These are phyloP conservation scores for Phasia obesa DNA, from an alignment of 2,888 invertebrate genomes.

Conservation along the genomic window DNA sequence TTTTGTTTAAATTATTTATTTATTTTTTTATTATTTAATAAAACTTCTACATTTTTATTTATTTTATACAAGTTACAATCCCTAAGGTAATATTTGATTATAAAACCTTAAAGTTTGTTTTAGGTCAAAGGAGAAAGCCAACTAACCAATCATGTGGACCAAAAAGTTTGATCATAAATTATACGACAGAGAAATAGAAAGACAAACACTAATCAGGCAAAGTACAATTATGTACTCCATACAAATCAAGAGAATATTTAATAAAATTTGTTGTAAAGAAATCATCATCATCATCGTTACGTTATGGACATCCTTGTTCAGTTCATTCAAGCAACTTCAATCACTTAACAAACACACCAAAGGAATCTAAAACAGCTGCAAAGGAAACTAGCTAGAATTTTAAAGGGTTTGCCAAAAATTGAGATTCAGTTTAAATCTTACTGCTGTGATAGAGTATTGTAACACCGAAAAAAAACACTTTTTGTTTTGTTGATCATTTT, in stretches of 20 bases:
- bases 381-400: conserved; percentile 4
- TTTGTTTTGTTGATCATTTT: no score
- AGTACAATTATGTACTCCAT: conserved; percentile 31
- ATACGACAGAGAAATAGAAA: conserved; percentile 27
- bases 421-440: no score
- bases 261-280: conserved; percentile 42
- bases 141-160: conserved; percentile 43
- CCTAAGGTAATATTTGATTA: conserved; percentile 57
- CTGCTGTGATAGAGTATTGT: no score
- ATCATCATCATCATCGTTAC: conserved; percentile 31
- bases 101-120: conserved; percentile 54
- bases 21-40: not conserved
- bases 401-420: no score
- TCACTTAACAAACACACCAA: conserved; percentile 37
- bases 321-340: conserved; percentile 35
- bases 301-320: not conserved
- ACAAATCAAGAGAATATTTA: conserved; percentile 61
- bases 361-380: conserved; percentile 49
- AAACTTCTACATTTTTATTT: conserved; percentile 3
- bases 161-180: conserved; percentile 41
- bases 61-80: conserved; percentile 27
- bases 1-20: not conserved
- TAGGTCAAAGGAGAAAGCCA: conserved; percentile 41
- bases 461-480: no score
- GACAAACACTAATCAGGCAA: conserved; percentile 55